phyloP scores from a whole-genome alignment of 2,113 vertebrate genomes.

The Tragelaphus imberbis region DNA sequence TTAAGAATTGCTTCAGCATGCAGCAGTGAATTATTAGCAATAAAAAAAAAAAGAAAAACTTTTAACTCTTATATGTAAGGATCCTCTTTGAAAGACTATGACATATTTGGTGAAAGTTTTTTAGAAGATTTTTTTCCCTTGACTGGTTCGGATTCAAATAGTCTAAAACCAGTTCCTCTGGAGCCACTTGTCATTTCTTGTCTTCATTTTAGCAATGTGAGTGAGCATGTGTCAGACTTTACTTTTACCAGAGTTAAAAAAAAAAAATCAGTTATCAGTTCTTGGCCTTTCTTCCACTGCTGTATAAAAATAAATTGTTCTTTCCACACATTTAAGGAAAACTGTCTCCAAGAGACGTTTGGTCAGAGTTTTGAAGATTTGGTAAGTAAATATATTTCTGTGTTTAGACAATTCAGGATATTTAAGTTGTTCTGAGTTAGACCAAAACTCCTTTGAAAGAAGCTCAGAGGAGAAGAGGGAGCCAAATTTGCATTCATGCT shows the following conservation, averaged over 20 bases:
- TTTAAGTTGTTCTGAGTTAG: slow-evolving; percentile 3
- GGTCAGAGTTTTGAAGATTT: slow-evolving; percentile 6
- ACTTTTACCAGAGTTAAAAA: slow-evolving; percentile 20
- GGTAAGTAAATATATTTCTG: background rate
- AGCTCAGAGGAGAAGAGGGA: background rate
- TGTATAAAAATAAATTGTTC: slow-evolving; percentile 57
- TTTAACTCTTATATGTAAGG: slow-evolving; percentile 21
- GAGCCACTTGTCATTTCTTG: slow-evolving; percentile 59
- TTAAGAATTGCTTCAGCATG: background rate
- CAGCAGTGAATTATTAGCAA: background rate
- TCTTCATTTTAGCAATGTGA: slow-evolving; percentile 42
- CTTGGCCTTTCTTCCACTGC: background rate
- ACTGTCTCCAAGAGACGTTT: background rate
- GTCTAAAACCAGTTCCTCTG: slow-evolving; percentile 53
- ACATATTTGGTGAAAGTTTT: background rate
- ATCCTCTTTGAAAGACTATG: slow-evolving; percentile 28
- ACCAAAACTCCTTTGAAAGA: background rate
- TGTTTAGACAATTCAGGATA: background rate
- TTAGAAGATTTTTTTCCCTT: background rate
- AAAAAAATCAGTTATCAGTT: background rate
- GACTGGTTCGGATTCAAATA: slow-evolving; percentile 44
- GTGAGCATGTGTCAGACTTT: slow-evolving; percentile 10
- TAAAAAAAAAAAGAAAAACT: background rate
- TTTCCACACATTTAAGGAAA: background rate
- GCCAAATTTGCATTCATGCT: background rate